These are phyloP conservation scores for Bombycilla garrulus DNA, from an alignment of 2,113 vertebrate genomes.

Conservation along the genomic window DNA sequence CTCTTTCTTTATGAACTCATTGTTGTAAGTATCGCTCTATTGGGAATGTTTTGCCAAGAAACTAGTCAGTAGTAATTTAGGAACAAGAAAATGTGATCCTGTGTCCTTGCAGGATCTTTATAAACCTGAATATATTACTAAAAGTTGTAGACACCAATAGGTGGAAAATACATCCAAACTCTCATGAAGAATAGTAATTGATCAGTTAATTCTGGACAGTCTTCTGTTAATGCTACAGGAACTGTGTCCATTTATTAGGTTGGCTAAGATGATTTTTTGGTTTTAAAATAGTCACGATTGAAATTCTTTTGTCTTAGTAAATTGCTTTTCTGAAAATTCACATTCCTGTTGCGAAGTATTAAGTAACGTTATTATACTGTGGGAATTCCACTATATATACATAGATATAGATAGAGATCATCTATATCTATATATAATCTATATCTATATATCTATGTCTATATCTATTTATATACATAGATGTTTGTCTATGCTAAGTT, in stretches of 20 bases:
- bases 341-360: neutral
- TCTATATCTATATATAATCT: neutral
- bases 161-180: neutral
- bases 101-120: neutral
- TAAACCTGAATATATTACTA: neutral
- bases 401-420: neutral
- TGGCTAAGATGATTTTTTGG: neutral
- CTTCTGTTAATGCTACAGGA: neutral
- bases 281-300: fast-evolving
- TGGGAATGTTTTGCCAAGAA: neutral
- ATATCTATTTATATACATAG: too few relatives aligned
- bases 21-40: constrained; percentile 80
- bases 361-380: neutral
- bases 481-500: neutral
- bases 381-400: neutral
- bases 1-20: constrained; percentile 92
- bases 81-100: neutral
- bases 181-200: neutral
- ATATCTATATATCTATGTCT: neutral
- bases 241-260: neutral
- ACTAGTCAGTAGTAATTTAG: neutral
- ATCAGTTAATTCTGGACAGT: neutral
- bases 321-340: neutral
- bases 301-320: neutral
- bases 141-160: neutral